Evolutionary conservation across 2,113 vertebrate species (phyloP).

Genomic region (Chinchilla lanigera): DNA sequence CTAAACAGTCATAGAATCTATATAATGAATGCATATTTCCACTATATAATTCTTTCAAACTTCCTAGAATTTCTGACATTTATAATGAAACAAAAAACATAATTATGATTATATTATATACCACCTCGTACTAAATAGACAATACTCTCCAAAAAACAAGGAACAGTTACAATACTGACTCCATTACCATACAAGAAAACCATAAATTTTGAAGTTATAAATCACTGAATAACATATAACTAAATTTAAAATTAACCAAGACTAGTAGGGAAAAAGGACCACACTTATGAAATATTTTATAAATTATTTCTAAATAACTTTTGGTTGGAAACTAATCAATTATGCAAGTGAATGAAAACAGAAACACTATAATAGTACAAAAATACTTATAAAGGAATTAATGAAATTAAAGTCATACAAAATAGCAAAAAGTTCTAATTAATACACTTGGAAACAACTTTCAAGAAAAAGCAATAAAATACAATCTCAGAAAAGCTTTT

Average conservation of each 20-base stretch:
- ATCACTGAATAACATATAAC: neutral
- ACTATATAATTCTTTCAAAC: neutral
- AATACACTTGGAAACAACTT: neutral
- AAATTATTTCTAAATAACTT: neutral
- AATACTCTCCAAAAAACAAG: neutral
- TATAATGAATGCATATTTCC: neutral
- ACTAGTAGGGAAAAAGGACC: neutral
- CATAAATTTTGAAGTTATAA: neutral
- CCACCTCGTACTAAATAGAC: neutral
- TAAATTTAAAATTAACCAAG: neutral
- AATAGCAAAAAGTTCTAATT: neutral
- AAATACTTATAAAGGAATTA: neutral
- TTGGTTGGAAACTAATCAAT: neutral
- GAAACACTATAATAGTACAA: neutral
- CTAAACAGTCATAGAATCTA: neutral
- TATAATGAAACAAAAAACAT: neutral
- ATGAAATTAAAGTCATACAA: neutral
- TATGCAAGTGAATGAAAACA: neutral
- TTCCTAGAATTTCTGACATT: neutral
- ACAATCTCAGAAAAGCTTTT: neutral
- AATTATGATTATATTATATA: neutral
- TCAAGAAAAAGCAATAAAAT: neutral
- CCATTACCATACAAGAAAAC: neutral
- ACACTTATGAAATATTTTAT: neutral
- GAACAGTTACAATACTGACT: neutral